phyloP scores from a whole-genome alignment of 2,113 vertebrate genomes.

The Lycaon pictus region DNA sequence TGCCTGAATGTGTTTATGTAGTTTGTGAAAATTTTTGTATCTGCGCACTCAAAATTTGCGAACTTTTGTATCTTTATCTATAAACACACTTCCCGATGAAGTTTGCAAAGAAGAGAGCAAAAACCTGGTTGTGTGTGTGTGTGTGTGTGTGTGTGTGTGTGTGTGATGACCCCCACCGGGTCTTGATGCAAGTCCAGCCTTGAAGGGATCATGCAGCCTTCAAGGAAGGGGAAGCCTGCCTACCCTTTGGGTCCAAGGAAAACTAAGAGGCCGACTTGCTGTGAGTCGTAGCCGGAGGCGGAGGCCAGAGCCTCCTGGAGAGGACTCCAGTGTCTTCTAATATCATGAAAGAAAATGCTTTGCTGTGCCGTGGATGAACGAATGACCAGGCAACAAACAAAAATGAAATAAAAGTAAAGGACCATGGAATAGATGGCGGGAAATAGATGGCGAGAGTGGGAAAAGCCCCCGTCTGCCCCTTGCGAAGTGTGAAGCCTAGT shows the following conservation, averaged over 20 bases:
- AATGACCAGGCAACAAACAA: background rate
- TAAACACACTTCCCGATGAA: background rate
- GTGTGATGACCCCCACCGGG: background rate
- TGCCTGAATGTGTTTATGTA: background rate
- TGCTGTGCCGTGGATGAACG: background rate
- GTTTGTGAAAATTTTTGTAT: background rate
- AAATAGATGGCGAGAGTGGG: background rate
- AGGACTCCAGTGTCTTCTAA: background rate
- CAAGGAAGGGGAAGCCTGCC: background rate
- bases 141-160: too few relatives aligned
- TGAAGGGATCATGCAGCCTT: background rate
- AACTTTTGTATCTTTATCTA: background rate
- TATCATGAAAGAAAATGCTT: background rate
- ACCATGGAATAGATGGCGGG: background rate
- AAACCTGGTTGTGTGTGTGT: background rate
- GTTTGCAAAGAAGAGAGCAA: background rate
- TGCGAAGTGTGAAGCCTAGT: background rate
- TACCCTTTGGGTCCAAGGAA: background rate
- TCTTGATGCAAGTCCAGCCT: background rate
- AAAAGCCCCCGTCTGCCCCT: background rate
- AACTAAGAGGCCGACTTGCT: background rate
- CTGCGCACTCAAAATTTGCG: background rate
- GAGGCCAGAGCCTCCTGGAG: too few relatives aligned
- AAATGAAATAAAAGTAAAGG: background rate
- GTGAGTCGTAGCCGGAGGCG: background rate